Conservation (phyloP, 2,888 invertebrate genomes). For the Tiliacea citrago region DNA sequence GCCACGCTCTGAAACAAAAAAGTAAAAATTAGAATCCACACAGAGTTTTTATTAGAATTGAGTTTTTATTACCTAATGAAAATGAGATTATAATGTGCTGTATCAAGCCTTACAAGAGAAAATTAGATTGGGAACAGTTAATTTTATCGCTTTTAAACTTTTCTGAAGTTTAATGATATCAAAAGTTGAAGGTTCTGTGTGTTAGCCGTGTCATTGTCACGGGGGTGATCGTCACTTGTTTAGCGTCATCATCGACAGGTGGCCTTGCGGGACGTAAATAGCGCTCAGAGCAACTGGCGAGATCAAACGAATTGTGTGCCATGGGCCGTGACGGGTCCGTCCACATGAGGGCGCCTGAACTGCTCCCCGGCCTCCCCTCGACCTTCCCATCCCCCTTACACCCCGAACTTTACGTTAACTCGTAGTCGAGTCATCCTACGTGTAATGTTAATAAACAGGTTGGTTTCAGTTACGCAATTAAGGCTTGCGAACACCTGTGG, state of each 20-base stretch:
- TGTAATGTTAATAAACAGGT: slow-evolving; percentile 66
- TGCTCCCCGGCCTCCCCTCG: slow-evolving; percentile 65
- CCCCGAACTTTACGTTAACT: slow-evolving; percentile 68
- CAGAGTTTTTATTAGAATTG: slow-evolving; percentile 31
- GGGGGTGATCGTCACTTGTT: slow-evolving; percentile 66
- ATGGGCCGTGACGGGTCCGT: slow-evolving; percentile 86
- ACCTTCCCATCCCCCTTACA: slow-evolving; percentile 59
- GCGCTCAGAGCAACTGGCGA: slow-evolving; percentile 84
- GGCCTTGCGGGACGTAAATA: slow-evolving; percentile 88
- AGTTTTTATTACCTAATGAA: slow-evolving; percentile 15
- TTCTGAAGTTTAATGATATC: slow-evolving; percentile 15
- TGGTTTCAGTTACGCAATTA: slow-evolving; percentile 54
- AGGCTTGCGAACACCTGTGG: slow-evolving; percentile 39
- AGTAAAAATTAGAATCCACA: slow-evolving; percentile 34
- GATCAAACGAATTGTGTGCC: slow-evolving; percentile 90
- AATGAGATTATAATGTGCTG: slow-evolving; percentile 20
- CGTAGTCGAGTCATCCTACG: slow-evolving; percentile 61
- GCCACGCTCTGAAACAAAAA: slow-evolving; percentile 83
- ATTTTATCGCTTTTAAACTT: slow-evolving; percentile 28
- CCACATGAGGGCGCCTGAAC: slow-evolving; percentile 85
- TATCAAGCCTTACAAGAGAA: slow-evolving; percentile 28
- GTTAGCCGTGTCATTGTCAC: slow-evolving; percentile 70
- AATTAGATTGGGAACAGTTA: slow-evolving; percentile 47
- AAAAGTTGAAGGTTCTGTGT: slow-evolving; percentile 41
- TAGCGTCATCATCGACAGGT: slow-evolving; percentile 77